phyloP scores from a whole-genome alignment of 2,113 vertebrate genomes.

The Rhynchomys soricoides region DNA sequence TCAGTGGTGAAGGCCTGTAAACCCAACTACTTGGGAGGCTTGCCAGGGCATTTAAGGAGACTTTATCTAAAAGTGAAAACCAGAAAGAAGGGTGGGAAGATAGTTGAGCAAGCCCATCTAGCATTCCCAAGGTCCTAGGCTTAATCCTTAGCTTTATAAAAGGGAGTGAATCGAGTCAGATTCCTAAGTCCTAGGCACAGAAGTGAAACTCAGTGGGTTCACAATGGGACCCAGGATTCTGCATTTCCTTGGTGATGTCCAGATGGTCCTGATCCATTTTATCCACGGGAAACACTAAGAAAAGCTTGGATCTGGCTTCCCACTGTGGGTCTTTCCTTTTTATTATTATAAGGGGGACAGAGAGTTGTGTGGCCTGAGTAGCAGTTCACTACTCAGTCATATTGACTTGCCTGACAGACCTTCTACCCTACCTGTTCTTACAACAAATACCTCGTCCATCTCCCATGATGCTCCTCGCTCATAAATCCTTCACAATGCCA shows the following conservation, averaged over 20 bases:
- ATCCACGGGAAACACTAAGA: neutral
- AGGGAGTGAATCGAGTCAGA: accelerated
- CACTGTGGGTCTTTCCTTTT: neutral
- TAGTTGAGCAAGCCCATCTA: neutral
- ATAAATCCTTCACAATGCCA: neutral
- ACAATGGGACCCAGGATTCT: neutral
- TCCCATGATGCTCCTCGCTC: accelerated
- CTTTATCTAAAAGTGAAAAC: neutral
- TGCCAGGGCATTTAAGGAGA: neutral
- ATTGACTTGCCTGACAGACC: neutral
- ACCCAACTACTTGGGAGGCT: neutral
- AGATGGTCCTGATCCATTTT: neutral
- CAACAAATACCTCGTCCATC: neutral
- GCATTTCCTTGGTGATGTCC: neutral
- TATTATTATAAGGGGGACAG: neutral
- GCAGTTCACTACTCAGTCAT: neutral
- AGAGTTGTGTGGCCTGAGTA: neutral
- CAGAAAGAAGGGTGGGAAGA: neutral
- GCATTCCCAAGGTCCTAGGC: neutral
- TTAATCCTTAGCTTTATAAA: neutral
- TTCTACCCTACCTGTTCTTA: accelerated
- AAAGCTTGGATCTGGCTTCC: neutral
- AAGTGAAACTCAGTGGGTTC: neutral
- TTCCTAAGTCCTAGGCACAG: neutral
- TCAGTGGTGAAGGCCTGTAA: neutral